These are phyloP conservation scores for Meloidogyne floridensis DNA, from an alignment of 1,140 invertebrate genomes.

Conservation along the genomic window DNA sequence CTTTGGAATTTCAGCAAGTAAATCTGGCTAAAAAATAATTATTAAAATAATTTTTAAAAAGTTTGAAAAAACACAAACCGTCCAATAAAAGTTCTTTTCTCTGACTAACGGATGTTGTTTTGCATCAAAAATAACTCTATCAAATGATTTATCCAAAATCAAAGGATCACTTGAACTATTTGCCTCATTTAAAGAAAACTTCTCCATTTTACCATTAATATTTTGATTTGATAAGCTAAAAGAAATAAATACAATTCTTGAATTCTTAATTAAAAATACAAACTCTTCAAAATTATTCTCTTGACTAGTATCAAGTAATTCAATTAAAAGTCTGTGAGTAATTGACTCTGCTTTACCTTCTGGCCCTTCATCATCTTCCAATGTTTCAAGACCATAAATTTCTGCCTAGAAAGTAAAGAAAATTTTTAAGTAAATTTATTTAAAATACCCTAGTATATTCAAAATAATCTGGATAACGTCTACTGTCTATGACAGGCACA, in stretches of 20 bases:
- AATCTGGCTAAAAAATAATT: not conserved
- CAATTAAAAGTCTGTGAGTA: constrained; percentile 10
- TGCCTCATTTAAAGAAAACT: not conserved
- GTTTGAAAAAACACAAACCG: not conserved
- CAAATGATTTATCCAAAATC: constrained; percentile 5
- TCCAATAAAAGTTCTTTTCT: not conserved
- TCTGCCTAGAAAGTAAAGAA: constrained; percentile 28
- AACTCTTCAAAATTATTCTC: not conserved
- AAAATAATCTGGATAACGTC: constrained; percentile 28
- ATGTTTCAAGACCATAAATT: constrained; percentile 7
- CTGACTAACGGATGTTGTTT: not conserved
- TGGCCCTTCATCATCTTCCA: constrained; percentile 4
- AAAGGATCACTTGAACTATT: not conserved
- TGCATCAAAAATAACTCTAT: constrained; percentile 6
- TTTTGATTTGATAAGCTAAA: not conserved
- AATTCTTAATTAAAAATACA: not conserved
- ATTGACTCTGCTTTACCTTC: constrained; percentile 21
- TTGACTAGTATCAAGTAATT: constrained; percentile 1
- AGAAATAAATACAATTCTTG: not conserved
- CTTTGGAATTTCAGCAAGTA: constrained; percentile 3
- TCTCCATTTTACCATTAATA: not conserved
- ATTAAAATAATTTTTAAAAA: not conserved
- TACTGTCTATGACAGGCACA: constrained; percentile 18
- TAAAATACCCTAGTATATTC: constrained; percentile 32
- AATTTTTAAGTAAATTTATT: not conserved